Base-by-base conservation (phyloP, 2,888 invertebrate species). In the Lasioglossum pauxillum region DNA sequence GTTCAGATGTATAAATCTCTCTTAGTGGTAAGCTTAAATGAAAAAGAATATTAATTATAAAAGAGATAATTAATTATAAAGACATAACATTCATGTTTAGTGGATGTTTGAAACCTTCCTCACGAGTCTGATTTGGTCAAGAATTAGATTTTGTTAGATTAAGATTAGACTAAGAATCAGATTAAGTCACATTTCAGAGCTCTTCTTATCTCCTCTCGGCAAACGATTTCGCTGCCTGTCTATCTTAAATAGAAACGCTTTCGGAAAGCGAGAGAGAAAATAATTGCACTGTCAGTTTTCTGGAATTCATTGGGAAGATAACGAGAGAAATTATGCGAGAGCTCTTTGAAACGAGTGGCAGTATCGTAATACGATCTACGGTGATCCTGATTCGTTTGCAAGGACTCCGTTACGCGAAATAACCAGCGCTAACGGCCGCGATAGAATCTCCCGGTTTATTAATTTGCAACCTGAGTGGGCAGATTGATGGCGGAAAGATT, bases 351-450 rank as follows among this genome's bases (percentile, higher is more conserved):
- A 44, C 41, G 60, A n/a, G 44, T n/a, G n/a, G 31, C 41, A 23
- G 41, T 75, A 60, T 64, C 75, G 41, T 41, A 19, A 57, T 27
- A 27, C 38, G 64, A 75, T 75, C 75, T 64, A 31, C 75, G 31
- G 41, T 60, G 60, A 75, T 57, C 75, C 60, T 44, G 27, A 44
- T 44, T 10, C 41, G 64, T 41, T 16, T 19, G 19, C 49, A 49
- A 27, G 44, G 38, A 75, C 60, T 19, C 41, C 75, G 75, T 75
- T 44, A 64, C 60, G 75, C 75, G 44, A 44, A 75, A 57, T 41
- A 60, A 44, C n/a, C 75, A 60, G 41, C 75, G 57, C 44, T 75
- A 75, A 75, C 60, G 27, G 27, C 23, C 53, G 27, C 41, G 75
- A 44, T 75, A 44, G 44, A 44, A 31, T 60, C 27, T 27, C 60